Base-by-base conservation (phyloP, 1,140 invertebrate genomes). In the Armadillidium nasatum region DNA sequence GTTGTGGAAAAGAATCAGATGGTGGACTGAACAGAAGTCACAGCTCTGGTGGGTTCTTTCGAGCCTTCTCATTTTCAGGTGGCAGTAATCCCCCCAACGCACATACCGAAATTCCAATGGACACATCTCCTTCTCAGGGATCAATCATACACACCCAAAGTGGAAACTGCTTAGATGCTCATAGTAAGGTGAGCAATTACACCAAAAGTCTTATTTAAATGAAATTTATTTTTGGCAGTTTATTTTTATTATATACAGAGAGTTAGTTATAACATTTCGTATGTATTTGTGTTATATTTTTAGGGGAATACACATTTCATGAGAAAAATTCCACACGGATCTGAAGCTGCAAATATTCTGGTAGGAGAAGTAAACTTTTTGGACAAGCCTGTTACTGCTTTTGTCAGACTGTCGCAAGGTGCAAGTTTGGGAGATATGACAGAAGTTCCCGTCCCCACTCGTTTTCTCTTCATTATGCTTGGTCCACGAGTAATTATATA, bases 301-400 rank as follows among this genome's bases (percentile, higher is more conserved):
- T 88, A 94, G 89, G 88, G 89, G 69, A 98, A 98, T 85, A 91
- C 91, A 72, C 90, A 96, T 82, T 98, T 98, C 82, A 96, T 98
- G 94, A 89, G 93, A 60, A 99, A 99, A 87, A 96, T 99, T 83
- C 97, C 96, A n/a, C 89, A 89, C 0, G 96, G 95, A 22, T 93
- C 96, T 0, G 97, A 99, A 86, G 95, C 96, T 2, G 94, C 94
- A 71, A 99, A 98, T 84, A 97, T 99, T 82, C 87, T 99, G 10
- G 95, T 99, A 0, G 97, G 97, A 10, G 96, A 99, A 87, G 93
- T 99, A 4, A 95, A 99, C 84, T 98, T 98, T 84, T 87, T 99
- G 23, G 91, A 95, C 73, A 93, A 94, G 83, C 91, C 94, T 0
- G 85, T 98, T 68, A 94, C 94, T 75, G 96, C 93, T 10, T 98